Conservation (phyloP, 2,113 vertebrate species). For the human (Homo sapiens) region DNA sequence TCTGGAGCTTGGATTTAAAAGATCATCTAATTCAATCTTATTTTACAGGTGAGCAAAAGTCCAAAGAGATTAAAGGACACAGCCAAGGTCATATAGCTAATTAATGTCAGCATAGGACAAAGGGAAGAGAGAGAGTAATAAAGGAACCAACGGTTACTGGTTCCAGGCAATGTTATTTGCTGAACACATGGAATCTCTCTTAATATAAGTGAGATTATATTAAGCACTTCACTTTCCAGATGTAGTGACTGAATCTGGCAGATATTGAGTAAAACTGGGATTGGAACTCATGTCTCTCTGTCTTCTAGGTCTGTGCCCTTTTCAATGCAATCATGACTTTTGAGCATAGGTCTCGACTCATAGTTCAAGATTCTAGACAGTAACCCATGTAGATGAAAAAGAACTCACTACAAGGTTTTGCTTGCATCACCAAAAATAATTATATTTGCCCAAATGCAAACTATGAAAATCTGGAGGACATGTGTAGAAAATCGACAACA, state of each 20-base stretch:
- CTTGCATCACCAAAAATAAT: constrained; percentile 36
- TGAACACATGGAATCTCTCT: neutral
- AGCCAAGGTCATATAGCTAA: neutral
- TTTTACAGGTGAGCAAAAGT: constrained; percentile 43
- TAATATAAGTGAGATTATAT: neutral
- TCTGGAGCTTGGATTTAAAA: neutral
- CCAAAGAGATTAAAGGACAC: neutral
- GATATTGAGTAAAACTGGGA: neutral
- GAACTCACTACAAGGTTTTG: neutral
- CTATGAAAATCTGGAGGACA: constrained; percentile 31
- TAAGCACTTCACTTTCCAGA: neutral
- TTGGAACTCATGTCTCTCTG: neutral
- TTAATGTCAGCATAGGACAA: neutral
- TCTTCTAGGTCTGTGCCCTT: neutral
- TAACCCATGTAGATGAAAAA: neutral
- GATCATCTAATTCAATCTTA: neutral
- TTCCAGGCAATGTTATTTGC: neutral
- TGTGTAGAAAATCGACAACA: neutral
- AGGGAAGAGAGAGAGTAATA: neutral
- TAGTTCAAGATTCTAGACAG: neutral
- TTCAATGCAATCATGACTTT: neutral
- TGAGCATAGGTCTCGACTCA: neutral
- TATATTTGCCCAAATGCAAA: constrained; percentile 47
- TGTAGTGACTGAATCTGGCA: neutral
- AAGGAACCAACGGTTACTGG: neutral